Evolutionary conservation across 2,113 vertebrate genomes (phyloP).

Genomic region (Hylia prasina): DNA sequence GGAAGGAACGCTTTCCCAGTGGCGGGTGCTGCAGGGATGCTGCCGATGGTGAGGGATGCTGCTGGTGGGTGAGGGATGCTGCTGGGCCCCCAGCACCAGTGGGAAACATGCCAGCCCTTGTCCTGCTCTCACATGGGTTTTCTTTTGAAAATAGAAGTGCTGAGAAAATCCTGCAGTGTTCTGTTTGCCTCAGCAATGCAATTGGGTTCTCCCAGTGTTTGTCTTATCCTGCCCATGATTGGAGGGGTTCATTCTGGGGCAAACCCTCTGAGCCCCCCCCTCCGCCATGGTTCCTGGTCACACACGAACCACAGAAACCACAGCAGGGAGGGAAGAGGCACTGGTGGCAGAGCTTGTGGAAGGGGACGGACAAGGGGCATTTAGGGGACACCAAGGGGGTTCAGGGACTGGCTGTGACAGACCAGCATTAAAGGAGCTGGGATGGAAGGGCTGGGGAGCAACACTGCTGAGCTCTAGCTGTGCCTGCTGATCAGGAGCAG

Average conservation of each 20-base stretch:
- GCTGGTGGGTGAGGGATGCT: neutral
- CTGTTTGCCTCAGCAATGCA: neutral
- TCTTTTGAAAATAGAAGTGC: neutral
- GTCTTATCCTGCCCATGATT: accelerated
- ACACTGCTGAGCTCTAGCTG: neutral
- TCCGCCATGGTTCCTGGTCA: neutral
- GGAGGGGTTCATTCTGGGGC: neutral
- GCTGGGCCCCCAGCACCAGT: neutral
- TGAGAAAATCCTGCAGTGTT: neutral
- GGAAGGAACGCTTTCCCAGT: neutral
- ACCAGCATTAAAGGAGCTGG: neutral
- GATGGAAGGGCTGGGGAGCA: neutral
- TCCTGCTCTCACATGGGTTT: neutral
- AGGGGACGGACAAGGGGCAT: neutral
- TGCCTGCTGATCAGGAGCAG: neutral
- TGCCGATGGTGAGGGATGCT: neutral
- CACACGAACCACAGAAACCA: neutral
- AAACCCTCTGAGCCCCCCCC: neutral
- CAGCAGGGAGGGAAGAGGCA: neutral
- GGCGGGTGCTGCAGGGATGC: neutral
- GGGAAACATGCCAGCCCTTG: neutral
- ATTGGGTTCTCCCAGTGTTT: neutral
- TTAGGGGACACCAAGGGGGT: neutral
- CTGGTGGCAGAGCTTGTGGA: neutral
- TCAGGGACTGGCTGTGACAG: neutral